Conservation (phyloP, 1,140 invertebrate genomes). For the Drosophila parabipectinata region DNA sequence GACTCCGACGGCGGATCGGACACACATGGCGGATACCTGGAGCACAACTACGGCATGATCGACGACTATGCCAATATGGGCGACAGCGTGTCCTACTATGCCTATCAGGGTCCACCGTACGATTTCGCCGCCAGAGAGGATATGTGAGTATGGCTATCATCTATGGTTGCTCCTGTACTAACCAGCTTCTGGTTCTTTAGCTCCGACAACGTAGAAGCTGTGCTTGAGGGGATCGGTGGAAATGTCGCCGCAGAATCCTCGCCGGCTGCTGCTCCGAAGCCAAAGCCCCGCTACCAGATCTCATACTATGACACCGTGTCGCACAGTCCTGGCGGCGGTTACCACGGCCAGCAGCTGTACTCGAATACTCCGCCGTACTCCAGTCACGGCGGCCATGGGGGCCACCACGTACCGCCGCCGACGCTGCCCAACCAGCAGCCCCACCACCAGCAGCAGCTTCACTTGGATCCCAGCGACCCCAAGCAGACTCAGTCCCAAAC, state of each 20-base stretch:
- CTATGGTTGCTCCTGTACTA: not conserved
- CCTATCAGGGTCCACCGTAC: conserved; percentile 85
- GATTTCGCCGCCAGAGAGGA: conserved; percentile 83
- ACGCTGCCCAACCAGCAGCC: conserved; percentile 37
- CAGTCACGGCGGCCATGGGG: conserved; percentile 49
- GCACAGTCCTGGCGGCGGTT: conserved; percentile 48
- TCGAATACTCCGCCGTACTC: conserved; percentile 71
- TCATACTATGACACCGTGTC: conserved; percentile 79
- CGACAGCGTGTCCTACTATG: conserved; percentile 86
- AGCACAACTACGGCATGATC: conserved; percentile 85
- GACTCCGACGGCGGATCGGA: conserved; percentile 88
- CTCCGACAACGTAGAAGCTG: conserved; percentile 83
- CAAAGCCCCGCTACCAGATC: conserved; percentile 77
- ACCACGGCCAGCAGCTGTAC: conserved; percentile 79
- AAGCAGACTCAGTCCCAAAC: conserved; percentile 81
- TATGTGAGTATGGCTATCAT: conserved; percentile 59
- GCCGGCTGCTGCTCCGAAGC: conserved; percentile 48
- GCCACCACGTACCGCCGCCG: conserved; percentile 57
- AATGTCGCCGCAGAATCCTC: conserved; percentile 44
- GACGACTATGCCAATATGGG: conserved; percentile 83
- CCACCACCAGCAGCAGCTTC: conserved; percentile 73
- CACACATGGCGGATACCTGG: conserved; percentile 87
- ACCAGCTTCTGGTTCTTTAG: conserved; percentile 27
- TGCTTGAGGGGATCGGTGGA: conserved; percentile 78
- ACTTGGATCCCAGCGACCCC: conserved; percentile 68